phyloP scores from a whole-genome alignment of 2,113 vertebrate species.

The Platycercus adscitus region DNA sequence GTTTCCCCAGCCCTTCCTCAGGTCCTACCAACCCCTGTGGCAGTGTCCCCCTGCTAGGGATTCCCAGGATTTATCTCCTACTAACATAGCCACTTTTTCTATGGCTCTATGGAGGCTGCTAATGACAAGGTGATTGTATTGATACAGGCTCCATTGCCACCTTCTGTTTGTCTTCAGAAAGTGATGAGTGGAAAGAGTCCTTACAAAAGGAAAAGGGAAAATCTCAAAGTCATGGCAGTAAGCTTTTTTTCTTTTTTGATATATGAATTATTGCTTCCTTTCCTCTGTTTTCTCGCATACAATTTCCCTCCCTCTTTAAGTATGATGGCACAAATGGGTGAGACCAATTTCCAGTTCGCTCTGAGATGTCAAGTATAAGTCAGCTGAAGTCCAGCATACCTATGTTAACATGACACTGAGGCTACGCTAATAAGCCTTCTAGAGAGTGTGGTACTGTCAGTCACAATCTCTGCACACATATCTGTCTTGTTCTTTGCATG shows the following conservation, averaged over 20 bases:
- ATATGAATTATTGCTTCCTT: background rate
- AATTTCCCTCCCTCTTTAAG: background rate
- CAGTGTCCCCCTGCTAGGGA: background rate
- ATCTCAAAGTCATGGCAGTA: background rate
- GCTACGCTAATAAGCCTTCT: conserved; percentile 36
- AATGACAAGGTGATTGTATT: background rate
- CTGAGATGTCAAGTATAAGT: background rate
- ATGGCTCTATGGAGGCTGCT: background rate
- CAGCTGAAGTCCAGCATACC: background rate
- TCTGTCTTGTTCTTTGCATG: background rate
- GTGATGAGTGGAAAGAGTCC: background rate
- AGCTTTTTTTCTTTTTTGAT: background rate
- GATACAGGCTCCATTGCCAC: background rate
- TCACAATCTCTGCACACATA: background rate
- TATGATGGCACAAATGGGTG: background rate
- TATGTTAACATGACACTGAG: background rate
- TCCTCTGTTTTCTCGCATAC: background rate
- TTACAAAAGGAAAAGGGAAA: background rate
- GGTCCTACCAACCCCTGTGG: background rate
- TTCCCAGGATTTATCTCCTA: background rate
- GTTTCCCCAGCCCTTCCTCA: background rate
- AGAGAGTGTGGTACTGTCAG: background rate
- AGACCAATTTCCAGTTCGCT: fast-evolving
- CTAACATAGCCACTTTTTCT: background rate
- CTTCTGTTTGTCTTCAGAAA: background rate